Evolutionary conservation across 2,113 vertebrate genomes (phyloP), one percentile per base, ranked within the genome.

Genomic region (Coptodon bakossiorum): DNA sequence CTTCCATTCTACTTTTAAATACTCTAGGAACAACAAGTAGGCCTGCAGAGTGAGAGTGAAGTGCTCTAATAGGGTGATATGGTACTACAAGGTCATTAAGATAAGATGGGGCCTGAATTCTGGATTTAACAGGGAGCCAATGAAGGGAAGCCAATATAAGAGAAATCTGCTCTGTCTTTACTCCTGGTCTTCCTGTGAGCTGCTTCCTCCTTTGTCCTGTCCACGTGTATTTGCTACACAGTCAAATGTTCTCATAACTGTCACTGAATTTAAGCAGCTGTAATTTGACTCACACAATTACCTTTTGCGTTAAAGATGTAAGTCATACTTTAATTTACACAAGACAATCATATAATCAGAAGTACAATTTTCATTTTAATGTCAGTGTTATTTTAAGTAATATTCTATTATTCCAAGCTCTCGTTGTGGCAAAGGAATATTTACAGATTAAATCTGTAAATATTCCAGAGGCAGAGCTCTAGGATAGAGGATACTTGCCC

Each of bases 31-130:
- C 56, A 59, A 29, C 56, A 59, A 59, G 56, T 29, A 59, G 5
- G 13, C 24, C 56, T 29, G 56, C 56, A 59, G 56, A 0, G 56
- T 0, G 3, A 0, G 24, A 59, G 56, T 4, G 2, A 56, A 5
- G 22, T 27, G 54, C 22, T 27, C 22, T 56, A 0, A 14, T 56
- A 56, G 54, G 22, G 1, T 56, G 12, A 56, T 24, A 7, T 7
- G 53, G 22, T 56, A 13, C 53, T 56, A 56, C 54, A 56, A 56
- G 54, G 54, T 27, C 54, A 13, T 27, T 57, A 2, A 7, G 54
- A 57, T 59, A 0, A 31, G 56, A 59, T 59, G 27, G 24, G 6
- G 14, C 27, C 56, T 59, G 27, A 6, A 61, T 31, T 61, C 14
- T 61, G 27, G 57, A 31, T 2, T 31, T 31, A 59, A 17, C 57